A percentile compares a stretch with the other conserved stretches of the same genome.
These are phyloP conservation scores for Metaphire vulgaris DNA, from an alignment of 1,140 invertebrate genomes.

Conservation along the genomic window DNA sequence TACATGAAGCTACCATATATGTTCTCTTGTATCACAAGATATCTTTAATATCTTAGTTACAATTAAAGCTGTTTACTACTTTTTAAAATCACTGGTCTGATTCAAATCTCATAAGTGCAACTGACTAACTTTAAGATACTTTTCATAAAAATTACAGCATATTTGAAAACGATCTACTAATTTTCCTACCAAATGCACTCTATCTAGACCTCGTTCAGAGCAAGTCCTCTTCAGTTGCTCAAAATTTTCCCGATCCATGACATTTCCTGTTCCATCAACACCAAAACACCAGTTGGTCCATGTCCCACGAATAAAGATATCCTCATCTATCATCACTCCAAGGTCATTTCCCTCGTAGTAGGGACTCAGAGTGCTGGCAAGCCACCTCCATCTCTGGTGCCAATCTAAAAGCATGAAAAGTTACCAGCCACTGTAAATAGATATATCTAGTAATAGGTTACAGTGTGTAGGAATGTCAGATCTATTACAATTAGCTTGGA, in stretches of 20 bases:
- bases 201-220: conserved; percentile 40
- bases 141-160: no score
- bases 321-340: conserved; percentile 60
- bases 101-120: no score
- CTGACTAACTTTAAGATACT: no score
- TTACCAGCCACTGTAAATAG: neutral
- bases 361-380: conserved; percentile 79
- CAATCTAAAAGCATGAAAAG: conserved; percentile 33
- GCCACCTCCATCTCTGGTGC: conserved; percentile 65
- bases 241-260: conserved; percentile 64
- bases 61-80: no score
- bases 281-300: conserved; percentile 78
- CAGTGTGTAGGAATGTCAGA: no score
- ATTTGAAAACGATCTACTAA: no score
- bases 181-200: conserved; percentile 43
- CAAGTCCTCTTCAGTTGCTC: conserved; percentile 55
- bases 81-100: no score
- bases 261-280: conserved; percentile 71
- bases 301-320: conserved; percentile 73
- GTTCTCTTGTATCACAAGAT: no score
- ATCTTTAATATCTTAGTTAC: no score
- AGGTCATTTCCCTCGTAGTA: conserved; percentile 78
- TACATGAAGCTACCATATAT: no score
- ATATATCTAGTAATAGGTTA: neutral
- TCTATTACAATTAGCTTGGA: neutral